Evolutionary conservation across 1,140 invertebrate genomes (phyloP).

Genomic region (Lordiphosa stackelbergi): DNA sequence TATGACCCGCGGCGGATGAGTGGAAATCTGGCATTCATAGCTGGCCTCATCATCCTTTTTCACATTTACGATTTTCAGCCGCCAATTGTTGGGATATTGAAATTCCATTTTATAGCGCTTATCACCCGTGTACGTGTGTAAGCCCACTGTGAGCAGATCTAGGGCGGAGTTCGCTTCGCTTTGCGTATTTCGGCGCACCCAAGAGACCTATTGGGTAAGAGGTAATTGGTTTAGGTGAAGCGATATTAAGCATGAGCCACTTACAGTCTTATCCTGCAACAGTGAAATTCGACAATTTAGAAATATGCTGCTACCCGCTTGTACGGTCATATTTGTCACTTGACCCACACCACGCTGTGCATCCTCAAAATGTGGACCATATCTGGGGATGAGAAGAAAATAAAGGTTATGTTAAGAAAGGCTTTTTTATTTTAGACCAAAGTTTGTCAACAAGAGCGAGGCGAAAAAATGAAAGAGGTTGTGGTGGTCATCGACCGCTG

Average conservation of each 20-base stretch:
- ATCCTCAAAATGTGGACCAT: slow-evolving; percentile 85
- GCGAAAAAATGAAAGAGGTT: too few relatives aligned
- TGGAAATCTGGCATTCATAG: slow-evolving; percentile 88
- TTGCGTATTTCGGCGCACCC: slow-evolving; percentile 82
- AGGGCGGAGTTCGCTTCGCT: slow-evolving; percentile 79
- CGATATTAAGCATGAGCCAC: slow-evolving; percentile 54
- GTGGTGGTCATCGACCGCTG: too few relatives aligned
- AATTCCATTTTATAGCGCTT: slow-evolving; percentile 85
- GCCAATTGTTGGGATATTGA: slow-evolving; percentile 88
- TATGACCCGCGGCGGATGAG: slow-evolving; percentile 86
- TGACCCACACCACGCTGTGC: slow-evolving; percentile 79
- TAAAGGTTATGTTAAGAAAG: too few relatives aligned
- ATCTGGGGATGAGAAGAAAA: slow-evolving; percentile 66
- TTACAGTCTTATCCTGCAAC: slow-evolving; percentile 91
- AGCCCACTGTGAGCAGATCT: slow-evolving; percentile 83
- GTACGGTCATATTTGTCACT: slow-evolving; percentile 86
- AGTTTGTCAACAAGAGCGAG: too few relatives aligned
- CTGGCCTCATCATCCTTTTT: slow-evolving; percentile 85
- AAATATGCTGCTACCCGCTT: slow-evolving; percentile 86
- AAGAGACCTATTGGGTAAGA: slow-evolving; percentile 80
- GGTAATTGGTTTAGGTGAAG: background rate
- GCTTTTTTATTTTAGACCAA: too few relatives aligned
- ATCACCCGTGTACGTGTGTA: slow-evolving; percentile 85
- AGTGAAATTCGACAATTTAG: slow-evolving; percentile 90
- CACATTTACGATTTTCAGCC: slow-evolving; percentile 83